Evolutionary conservation across 2,113 vertebrate species (phyloP).

Genomic region (Numenius arquata): DNA sequence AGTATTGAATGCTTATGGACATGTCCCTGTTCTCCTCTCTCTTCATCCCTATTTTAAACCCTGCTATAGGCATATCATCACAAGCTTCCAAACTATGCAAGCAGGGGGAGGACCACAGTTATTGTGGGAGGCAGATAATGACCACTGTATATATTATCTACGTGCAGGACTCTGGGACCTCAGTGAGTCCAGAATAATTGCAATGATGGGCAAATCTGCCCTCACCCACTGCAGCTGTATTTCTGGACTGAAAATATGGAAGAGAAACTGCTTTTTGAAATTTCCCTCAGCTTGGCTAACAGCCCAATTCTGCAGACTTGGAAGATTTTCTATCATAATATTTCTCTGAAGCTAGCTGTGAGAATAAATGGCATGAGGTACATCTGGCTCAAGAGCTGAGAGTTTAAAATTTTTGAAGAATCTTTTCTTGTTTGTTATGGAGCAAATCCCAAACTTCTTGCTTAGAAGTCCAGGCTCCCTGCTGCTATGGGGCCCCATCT

Average conservation of each 20-base stretch:
- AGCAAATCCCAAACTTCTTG: constrained; percentile 18
- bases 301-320: constrained; percentile 41
- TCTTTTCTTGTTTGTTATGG: constrained; percentile 44
- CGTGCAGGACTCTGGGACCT: background rate
- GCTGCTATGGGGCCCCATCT: background rate
- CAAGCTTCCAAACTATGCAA: background rate
- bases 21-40: background rate
- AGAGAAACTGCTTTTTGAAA: constrained; percentile 20
- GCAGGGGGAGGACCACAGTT: background rate
- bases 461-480: constrained; percentile 6
- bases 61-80: background rate
- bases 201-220: background rate
- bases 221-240: background rate
- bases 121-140: background rate
- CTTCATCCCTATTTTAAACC: background rate
- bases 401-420: constrained; percentile 13
- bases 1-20: background rate
- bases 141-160: background rate
- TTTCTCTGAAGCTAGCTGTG: constrained; percentile 57
- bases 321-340: constrained; percentile 53
- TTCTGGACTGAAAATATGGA: background rate
- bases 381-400: constrained; percentile 36
- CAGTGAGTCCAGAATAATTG: background rate
- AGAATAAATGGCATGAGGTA: constrained; percentile 41
- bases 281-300: constrained; percentile 18